Base-by-base conservation (phyloP, 2,113 vertebrate species). In the Catagonus wagneri region DNA sequence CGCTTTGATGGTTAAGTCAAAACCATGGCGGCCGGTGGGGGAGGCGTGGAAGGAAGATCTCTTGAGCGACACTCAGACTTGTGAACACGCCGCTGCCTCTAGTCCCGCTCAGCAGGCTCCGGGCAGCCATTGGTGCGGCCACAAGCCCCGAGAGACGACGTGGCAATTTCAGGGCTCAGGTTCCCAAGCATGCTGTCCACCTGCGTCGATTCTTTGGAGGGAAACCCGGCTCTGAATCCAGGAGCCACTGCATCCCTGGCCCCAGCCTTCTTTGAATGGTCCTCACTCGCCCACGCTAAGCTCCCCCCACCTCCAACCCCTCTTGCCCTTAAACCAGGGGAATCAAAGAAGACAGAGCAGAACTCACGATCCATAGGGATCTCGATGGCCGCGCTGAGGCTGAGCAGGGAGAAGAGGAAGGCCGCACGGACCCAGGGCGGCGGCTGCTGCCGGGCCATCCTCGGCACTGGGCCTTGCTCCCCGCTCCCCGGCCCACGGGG, bases 311-410 rank as follows among this genome's bases (percentile, higher is more conserved):
- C 23, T 60, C n/a, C 36, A 6, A 20, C 20, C 6, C 36, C 16
- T 34, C 74, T 52, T 52, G 36, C 58, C 85, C 86, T 20, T 20
- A 44, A n/a, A 65, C 27, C 39, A 72, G 44, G 16, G 88, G 36
- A 54, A 54, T 61, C 58, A 22, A 29, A 92, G 78, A 90, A 1
- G 44, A 83, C 11, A 20, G 87, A 63, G 74, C 44, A 17, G 44
- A 56, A 99, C 99, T 99, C 98, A 99, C 99, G 97, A 60, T 99
- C 99, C 98, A 98, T 98, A 54, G 99, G 99, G 75, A 99, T 99
- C 93, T 99, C 99, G 0, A 99, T 99, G 97, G 99, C 36, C 39
- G 97, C 95, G n/a, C 94, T 93, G 15, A 99, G 96, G 87, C 95
- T 97, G 95, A 98, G 99, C 76, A 99, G 97, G 93, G 98, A 98